Evolutionary conservation across 2,888 invertebrate species (phyloP).

Genomic region (Monoplex corrugatus): DNA sequence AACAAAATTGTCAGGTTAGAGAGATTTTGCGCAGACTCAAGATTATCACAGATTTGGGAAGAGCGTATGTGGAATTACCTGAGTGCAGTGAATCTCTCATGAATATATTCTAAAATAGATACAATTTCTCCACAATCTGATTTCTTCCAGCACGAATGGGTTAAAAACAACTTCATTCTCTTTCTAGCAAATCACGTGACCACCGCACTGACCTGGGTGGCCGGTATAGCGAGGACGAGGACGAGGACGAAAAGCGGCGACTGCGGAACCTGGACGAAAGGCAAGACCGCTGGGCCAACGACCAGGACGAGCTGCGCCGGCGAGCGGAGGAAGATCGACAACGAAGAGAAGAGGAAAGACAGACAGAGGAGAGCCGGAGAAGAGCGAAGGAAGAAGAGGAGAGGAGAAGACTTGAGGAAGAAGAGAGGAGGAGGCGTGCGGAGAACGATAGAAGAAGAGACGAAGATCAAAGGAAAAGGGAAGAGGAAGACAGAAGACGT

Average conservation of each 20-base stretch:
- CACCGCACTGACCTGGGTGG: neutral
- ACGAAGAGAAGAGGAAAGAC: conserved; percentile 50
- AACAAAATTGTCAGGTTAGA: too few relatives aligned
- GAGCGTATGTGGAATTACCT: too few relatives aligned
- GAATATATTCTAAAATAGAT: neutral
- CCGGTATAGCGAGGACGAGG: conserved; percentile 44
- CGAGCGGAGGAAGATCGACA: conserved; percentile 48
- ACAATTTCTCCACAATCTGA: too few relatives aligned
- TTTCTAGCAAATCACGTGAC: conserved; percentile 4
- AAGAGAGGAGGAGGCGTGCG: conserved; percentile 39
- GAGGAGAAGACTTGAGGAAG: conserved; percentile 57
- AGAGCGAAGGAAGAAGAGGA: conserved; percentile 58
- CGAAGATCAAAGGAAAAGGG: conserved; percentile 39
- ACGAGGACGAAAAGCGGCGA: conserved; percentile 47
- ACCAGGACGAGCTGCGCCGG: conserved; percentile 46
- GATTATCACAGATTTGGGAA: too few relatives aligned
- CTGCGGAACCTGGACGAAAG: conserved; percentile 48
- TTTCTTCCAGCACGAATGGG: too few relatives aligned
- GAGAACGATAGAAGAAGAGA: conserved; percentile 41
- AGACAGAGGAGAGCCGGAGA: conserved; percentile 33
- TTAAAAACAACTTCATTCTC: too few relatives aligned
- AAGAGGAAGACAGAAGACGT: conserved; percentile 33
- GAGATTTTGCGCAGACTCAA: too few relatives aligned
- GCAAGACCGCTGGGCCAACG: conserved; percentile 47
- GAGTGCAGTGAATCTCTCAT: too few relatives aligned